Evolutionary conservation across 2,113 vertebrate genomes (phyloP), one percentile per base, ranked within the genome.

Genomic region (Rafetus swinhoei): DNA sequence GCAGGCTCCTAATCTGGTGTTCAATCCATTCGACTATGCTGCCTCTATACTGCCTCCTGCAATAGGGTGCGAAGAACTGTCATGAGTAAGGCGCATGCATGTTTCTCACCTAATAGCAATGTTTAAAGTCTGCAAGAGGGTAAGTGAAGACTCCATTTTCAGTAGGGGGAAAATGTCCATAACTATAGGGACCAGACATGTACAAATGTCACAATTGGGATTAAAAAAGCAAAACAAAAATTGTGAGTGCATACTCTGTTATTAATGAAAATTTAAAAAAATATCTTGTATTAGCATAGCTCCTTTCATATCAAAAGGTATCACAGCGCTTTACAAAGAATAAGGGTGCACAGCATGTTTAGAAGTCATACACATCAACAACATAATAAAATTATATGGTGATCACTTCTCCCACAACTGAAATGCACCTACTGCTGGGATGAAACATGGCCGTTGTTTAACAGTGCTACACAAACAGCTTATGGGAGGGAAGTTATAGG

Each of bases 81-180:
- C 74, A 24, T 50, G 35, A 5, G 5, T 12, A 25, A 76, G 74
- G 72, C 24, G 6, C 39, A 45, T 76, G 72, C 19, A 45, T 77
- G 39, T 77, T 77, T 77, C 6, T 77, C 24, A 24, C 6, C 74
- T 77, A 77, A 25, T 24, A 50, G 39, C 39, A 77, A 25, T 50
- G 24, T 25, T 45, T 77, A 77, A 39, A 76, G 39, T 85, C 21
- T 55, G 6, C 91, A 84, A 88, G 86, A 94, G 65, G 54, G 29
- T 90, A 60, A 16, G 22, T 65, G 84, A 90, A 92, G 55, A 90
- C 2, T 57, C 69, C 85, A 59, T 90, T 95, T 96, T 74, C 72
- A 92, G 24, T 21, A 24, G 9, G 83, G 6, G 35, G 72, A 52
- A 87, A 84, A 94, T 92, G 84, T 83, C 79, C 54, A 81, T 81